A percentile compares a stretch with the other conserved stretches of the same genome.
These are phyloP conservation scores for Festucalex cinctus DNA, from an alignment of 2,113 vertebrate species.

Conservation along the genomic window DNA sequence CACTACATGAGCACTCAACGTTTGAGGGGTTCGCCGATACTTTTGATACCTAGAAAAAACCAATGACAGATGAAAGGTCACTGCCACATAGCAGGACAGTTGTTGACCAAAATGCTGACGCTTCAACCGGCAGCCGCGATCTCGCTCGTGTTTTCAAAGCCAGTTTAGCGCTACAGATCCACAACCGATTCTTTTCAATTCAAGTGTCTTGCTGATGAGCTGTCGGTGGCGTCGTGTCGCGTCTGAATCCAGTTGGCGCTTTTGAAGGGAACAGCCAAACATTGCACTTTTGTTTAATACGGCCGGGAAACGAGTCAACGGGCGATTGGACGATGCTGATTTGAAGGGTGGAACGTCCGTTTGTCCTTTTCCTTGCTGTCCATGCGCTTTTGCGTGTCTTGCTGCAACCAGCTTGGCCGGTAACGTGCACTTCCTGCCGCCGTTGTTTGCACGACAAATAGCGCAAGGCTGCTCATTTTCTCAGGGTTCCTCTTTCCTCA, in stretches of 20 bases:
- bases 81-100: no score
- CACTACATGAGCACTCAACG: no score
- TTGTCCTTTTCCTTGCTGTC: background rate
- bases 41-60: no score
- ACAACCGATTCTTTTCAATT: background rate
- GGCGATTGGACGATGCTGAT: no score
- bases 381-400: background rate
- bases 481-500: conserved; percentile 33
- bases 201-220: background rate
- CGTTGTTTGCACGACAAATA: background rate
- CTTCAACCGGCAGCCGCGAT: conserved; percentile 58
- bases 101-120: conserved; percentile 57
- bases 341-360: no score
- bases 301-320: no score
- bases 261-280: no score
- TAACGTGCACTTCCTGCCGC: background rate
- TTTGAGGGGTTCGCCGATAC: no score
- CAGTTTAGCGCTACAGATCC: background rate
- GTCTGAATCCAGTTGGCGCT: no score
- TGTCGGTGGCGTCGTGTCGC: background rate
- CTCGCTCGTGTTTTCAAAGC: conserved; percentile 33
- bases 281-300: no score
- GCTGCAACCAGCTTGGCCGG: background rate
- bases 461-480: conserved; percentile 21
- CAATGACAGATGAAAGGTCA: no score